Percentiles rank a stretch among this genome's conserved stretches.
Evolutionary conservation across 1,140 invertebrate species (phyloP).

Genomic region (Solen grandis): DNA sequence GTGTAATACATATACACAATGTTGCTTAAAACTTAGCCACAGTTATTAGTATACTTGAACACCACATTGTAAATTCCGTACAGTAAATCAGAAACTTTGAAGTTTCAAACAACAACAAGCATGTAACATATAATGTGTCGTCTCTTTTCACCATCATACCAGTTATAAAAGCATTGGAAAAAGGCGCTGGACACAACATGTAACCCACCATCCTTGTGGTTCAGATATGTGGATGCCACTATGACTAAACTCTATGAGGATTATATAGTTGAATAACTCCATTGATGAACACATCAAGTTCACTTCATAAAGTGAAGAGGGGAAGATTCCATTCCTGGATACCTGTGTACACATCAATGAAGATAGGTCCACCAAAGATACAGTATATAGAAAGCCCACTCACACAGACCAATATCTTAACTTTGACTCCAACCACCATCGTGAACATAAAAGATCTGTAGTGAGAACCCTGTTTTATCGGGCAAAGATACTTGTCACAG

Average conservation of each 20-base stretch:
- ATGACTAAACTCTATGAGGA: constrained; percentile 11
- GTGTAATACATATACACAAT: background rate
- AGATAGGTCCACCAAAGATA: constrained; percentile 6
- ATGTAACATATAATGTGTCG: constrained; percentile 28
- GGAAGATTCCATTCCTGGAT: constrained; percentile 7
- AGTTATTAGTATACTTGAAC: constrained; percentile 1
- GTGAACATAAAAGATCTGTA: constrained; percentile 17
- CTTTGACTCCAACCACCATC: constrained; percentile 11
- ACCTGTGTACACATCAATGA: constrained; percentile 14
- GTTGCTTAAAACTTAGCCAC: constrained; percentile 5
- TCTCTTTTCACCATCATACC: constrained; percentile 39
- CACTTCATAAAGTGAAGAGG: constrained; percentile 13
- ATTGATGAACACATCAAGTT: constrained; percentile 14
- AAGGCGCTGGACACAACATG: background rate
- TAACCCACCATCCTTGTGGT: background rate
- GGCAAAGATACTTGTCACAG: background rate
- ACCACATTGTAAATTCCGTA: constrained; percentile 42
- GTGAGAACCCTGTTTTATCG: background rate
- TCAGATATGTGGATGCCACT: constrained; percentile 8
- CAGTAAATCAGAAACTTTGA: constrained; percentile 23
- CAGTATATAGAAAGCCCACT: constrained; percentile 1
- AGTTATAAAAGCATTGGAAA: constrained; percentile 10
- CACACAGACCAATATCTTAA: constrained; percentile 34
- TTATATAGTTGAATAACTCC: constrained; percentile 6
- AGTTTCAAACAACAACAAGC: constrained; percentile 17